Percentiles rank a stretch among this genome's conserved stretches.
These are phyloP conservation scores for Thecocarcelia acutangulata DNA, from an alignment of 2,888 invertebrate species.

Conservation along the genomic window DNA sequence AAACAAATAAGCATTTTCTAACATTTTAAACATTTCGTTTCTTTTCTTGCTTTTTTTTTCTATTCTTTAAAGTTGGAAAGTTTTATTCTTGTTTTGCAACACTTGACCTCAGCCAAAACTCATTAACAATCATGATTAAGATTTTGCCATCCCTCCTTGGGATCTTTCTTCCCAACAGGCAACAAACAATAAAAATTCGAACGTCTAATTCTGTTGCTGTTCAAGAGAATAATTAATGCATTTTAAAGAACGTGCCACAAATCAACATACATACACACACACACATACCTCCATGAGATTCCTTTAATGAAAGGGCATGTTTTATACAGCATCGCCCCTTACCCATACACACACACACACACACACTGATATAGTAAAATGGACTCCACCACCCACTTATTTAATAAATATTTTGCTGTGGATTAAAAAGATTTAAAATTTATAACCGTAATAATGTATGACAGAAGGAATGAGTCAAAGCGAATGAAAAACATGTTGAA, in stretches of 20 bases:
- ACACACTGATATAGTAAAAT: background rate
- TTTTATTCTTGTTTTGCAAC: constrained; percentile 47
- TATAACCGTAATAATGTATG: constrained; percentile 75
- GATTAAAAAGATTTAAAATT: constrained; percentile 81
- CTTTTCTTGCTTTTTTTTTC: constrained; percentile 11
- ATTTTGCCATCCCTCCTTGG: constrained; percentile 4
- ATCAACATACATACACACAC: constrained; percentile 43
- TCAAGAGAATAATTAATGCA: constrained; percentile 79
- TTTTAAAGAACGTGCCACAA: constrained; percentile 75
- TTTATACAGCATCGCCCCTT: constrained; percentile 22
- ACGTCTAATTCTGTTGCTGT: constrained; percentile 53
- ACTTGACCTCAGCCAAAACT: constrained; percentile 64
- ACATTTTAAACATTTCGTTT: constrained; percentile 28
- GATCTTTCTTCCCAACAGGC: background rate
- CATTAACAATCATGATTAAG: constrained; percentile 69
- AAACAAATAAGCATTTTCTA: constrained; percentile 15
- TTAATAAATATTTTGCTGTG: constrained; percentile 51
- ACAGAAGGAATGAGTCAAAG: background rate
- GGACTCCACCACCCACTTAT: background rate
- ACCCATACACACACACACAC: background rate
- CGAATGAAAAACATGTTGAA: constrained; percentile 21
- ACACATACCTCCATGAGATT: background rate
- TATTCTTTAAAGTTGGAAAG: constrained; percentile 39
- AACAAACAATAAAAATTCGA: constrained; percentile 20
- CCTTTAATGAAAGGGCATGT: constrained; percentile 45